These are phyloP conservation scores for Semicossyphus pulcher DNA, from an alignment of 2,113 vertebrate species.

Conservation along the genomic window DNA sequence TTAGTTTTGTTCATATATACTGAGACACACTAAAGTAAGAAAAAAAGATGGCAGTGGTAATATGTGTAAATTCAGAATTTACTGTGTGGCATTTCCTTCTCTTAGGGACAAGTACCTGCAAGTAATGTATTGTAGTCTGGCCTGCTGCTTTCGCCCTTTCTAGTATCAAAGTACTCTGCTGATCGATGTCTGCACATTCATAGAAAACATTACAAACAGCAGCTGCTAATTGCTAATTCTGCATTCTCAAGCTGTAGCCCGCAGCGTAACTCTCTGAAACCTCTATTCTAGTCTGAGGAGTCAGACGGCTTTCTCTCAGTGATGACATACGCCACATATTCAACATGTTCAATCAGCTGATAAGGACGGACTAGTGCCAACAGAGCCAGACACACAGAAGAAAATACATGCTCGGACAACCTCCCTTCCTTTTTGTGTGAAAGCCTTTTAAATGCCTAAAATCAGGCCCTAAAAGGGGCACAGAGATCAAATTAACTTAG, in stretches of 20 bases:
- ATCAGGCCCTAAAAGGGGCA: neutral
- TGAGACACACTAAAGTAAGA: neutral
- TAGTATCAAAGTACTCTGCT: no score
- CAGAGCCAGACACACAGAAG: neutral
- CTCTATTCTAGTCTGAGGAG: neutral
- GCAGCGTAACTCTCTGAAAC: neutral
- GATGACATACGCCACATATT: neutral
- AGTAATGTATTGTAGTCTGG: no score
- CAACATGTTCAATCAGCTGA: conserved; percentile 7
- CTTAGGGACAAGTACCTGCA: no score
- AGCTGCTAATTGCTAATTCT: neutral
- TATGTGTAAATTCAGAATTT: no score
- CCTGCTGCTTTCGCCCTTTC: no score
- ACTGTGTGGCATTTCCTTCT: no score
- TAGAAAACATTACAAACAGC: no score
- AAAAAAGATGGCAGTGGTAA: neutral
- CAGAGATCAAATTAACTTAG: neutral
- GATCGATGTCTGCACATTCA: no score
- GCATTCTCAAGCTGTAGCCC: neutral
- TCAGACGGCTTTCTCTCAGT: neutral
- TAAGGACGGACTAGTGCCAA: neutral
- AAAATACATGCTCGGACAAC: neutral
- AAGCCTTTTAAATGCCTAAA: neutral
- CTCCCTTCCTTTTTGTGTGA: neutral
- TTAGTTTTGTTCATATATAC: conserved; percentile 5